A percentile compares a stretch with the other conserved stretches of the same genome.
These are phyloP conservation scores for Chelonoidis abingdonii DNA, from an alignment of 2,113 vertebrate genomes.

Conservation along the genomic window DNA sequence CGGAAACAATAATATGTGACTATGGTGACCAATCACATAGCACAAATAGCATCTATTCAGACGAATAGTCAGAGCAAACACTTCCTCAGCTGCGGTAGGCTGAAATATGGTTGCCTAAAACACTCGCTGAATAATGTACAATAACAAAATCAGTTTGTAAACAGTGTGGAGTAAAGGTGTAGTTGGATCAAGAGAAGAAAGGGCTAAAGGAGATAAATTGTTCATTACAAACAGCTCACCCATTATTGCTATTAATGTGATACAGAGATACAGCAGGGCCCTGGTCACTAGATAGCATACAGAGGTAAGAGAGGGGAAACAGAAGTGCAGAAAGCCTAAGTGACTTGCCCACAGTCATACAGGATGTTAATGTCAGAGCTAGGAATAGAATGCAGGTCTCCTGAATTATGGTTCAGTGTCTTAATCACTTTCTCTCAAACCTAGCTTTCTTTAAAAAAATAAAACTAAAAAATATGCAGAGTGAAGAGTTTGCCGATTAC, in stretches of 20 bases:
- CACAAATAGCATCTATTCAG: neutral
- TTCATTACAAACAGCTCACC: slow-evolving; percentile 40
- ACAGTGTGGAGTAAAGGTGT: neutral
- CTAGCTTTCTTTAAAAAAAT: neutral
- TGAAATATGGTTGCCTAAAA: slow-evolving; percentile 50
- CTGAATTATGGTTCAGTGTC: slow-evolving; percentile 12
- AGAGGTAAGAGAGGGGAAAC: neutral
- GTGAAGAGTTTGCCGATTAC: slow-evolving; percentile 27
- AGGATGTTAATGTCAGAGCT: slow-evolving; percentile 42
- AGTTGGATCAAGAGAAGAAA: neutral
- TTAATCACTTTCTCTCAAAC: slow-evolving; percentile 21
- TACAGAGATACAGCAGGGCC: neutral
- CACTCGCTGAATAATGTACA: slow-evolving; percentile 47
- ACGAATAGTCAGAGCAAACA: neutral
- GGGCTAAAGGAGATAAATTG: slow-evolving; percentile 38
- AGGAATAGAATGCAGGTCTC: neutral
- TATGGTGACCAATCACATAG: neutral
- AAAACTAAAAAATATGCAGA: slow-evolving; percentile 41
- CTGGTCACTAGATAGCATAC: neutral
- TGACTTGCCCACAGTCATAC: neutral
- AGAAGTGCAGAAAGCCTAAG: neutral
- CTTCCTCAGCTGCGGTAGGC: neutral
- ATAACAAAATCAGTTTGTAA: neutral
- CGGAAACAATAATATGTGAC: neutral
- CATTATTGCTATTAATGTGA: neutral